Percentiles rank a stretch among this genome's conserved stretches.
Conservation (phyloP, 2,888 invertebrate species). For the Salpingus planirostris region DNA sequence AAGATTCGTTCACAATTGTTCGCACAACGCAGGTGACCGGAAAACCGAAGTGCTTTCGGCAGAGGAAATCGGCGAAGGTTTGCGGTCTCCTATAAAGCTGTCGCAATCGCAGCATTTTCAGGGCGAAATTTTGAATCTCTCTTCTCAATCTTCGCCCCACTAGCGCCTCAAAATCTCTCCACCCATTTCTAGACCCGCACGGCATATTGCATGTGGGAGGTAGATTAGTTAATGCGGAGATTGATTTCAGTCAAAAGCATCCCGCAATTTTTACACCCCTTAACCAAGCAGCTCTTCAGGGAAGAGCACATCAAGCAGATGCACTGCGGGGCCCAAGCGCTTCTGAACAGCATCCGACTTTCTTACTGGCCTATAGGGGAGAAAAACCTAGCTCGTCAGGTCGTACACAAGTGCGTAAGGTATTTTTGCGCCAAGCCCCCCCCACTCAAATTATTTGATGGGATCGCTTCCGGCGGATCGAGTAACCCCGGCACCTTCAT, state of each 20-base stretch:
- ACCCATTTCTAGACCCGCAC: too few species aligned
- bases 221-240: too few species aligned
- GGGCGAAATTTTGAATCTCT: too few species aligned
- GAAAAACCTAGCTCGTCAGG: slow-evolving; percentile 4
- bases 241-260: too few species aligned
- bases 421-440: slow-evolving; percentile 11
- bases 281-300: slow-evolving; percentile 6
- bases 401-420: slow-evolving; percentile 6
- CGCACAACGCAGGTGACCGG: too few species aligned
- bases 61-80: too few species aligned
- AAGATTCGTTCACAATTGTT: too few species aligned
- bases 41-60: too few species aligned
- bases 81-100: too few species aligned
- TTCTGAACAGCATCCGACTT: slow-evolving; percentile 7
- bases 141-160: too few species aligned
- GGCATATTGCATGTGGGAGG: too few species aligned
- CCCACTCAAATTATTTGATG: slow-evolving; percentile 6
- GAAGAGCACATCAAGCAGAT: slow-evolving; percentile 8
- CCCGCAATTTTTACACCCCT: slow-evolving; percentile 10
- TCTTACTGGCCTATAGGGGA: slow-evolving; percentile 14
- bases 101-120: too few species aligned
- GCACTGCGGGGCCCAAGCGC: slow-evolving; percentile 11
- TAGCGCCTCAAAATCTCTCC: not conserved
- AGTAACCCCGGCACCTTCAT: slow-evolving; percentile 7
- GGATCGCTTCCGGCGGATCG: slow-evolving; percentile 9